Percentiles rank a stretch among this genome's conserved stretches.
These are phyloP conservation scores for Xanthia togata DNA, from an alignment of 2,888 invertebrate species.

Conservation along the genomic window DNA sequence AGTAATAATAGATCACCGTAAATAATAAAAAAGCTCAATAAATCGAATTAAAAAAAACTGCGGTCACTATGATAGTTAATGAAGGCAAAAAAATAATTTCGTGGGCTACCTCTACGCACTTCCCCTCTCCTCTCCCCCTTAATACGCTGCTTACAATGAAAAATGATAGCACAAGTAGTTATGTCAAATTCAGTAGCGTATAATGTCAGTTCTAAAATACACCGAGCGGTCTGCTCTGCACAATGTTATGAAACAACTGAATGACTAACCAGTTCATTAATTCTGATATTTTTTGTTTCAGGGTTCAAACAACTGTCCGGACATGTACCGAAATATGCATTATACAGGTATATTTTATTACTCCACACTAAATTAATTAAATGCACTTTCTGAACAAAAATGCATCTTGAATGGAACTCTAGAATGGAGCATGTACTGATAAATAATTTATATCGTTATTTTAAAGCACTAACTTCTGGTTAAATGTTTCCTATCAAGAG, in stretches of 20 bases:
- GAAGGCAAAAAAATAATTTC: background rate
- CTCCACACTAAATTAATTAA: background rate
- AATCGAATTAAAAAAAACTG: too few species aligned
- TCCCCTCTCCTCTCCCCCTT: too few species aligned
- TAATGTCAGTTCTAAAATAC: background rate
- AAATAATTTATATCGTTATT: background rate
- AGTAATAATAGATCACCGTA: background rate
- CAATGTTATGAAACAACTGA: background rate
- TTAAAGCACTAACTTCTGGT: constrained; percentile 8
- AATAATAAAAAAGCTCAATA: too few species aligned
- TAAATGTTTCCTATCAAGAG: constrained; percentile 48
- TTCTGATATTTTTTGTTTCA: constrained; percentile 70
- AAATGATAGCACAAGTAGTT: too few species aligned
- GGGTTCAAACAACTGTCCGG: constrained; percentile 93
- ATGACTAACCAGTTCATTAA: background rate
- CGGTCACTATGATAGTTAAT: background rate
- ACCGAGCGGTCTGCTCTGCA: background rate
- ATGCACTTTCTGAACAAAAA: constrained; percentile 32
- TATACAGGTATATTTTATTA: constrained; percentile 92
- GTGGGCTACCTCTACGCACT: background rate
- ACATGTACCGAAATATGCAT: constrained; percentile 97
- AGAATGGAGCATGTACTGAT: constrained; percentile 55
- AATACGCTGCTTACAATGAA: background rate
- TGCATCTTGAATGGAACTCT: constrained; percentile 51
- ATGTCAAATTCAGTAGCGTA: background rate